A percentile compares a stretch with the other conserved stretches of the same genome.
phyloP scores from a whole-genome alignment of 2,888 invertebrate genomes.

The Coleophora flavipennella region DNA sequence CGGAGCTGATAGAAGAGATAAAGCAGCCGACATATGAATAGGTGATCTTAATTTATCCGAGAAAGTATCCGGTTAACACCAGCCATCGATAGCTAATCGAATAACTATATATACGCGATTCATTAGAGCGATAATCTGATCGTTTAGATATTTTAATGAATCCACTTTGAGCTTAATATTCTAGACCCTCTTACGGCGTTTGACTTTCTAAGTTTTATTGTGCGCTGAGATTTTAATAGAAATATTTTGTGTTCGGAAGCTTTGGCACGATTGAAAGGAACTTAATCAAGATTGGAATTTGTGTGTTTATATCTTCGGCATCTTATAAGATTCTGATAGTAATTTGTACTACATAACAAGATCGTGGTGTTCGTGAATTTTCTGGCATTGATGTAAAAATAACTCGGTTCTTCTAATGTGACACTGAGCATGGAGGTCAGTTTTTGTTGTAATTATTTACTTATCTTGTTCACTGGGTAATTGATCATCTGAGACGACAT shows the following conservation, averaged over 20 bases:
- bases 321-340: no score
- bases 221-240: no score
- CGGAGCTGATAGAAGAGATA: conserved; percentile 51
- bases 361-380: no score
- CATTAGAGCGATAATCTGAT: conserved; percentile 40
- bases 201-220: no score
- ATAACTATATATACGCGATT: conserved; percentile 55
- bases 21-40: conserved; percentile 60
- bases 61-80: conserved; percentile 58
- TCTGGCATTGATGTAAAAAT: conserved; percentile 19
- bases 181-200: no score
- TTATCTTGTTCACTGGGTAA: conserved; percentile 28
- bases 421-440: conserved; percentile 56
- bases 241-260: no score
- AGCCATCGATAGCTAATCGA: conserved; percentile 52
- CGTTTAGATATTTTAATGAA: no score
- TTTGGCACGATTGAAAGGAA: not conserved
- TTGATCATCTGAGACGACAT: conserved; percentile 59
- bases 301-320: no score
- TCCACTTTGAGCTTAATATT: no score
- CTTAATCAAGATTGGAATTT: not conserved
- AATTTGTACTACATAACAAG: no score
- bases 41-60: conserved; percentile 67
- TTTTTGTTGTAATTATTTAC: conserved; percentile 44
- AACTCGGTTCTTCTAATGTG: conserved; percentile 24